Evolutionary conservation across 2,797 vertebrate genomes (phyloP).

Genomic region (Bucorvus abyssinicus): DNA sequence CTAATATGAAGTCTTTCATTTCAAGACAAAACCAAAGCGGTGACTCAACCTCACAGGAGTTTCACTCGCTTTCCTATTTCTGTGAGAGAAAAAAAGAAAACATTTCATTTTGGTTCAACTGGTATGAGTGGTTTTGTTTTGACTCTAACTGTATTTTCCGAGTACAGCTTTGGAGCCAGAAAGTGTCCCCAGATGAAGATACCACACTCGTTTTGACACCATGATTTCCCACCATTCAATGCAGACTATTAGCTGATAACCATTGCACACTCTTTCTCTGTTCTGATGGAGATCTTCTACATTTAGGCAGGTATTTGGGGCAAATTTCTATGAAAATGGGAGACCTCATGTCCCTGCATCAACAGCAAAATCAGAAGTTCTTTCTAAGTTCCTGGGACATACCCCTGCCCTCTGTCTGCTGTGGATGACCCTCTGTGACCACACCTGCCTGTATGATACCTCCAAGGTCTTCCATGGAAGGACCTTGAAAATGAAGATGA

Average conservation of each 20-base stretch:
- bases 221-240: background rate
- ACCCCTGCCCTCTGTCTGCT: background rate
- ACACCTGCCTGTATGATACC: background rate
- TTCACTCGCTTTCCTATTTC: background rate
- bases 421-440: background rate
- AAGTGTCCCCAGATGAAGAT: background rate
- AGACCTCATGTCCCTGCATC: background rate
- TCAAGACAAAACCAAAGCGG: background rate
- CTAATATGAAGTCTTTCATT: background rate
- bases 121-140: background rate
- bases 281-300: background rate
- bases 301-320: background rate
- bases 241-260: background rate
- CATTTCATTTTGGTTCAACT: background rate
- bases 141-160: background rate
- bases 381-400: background rate
- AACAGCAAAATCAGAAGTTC: background rate
- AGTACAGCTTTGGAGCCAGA: background rate
- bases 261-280: background rate
- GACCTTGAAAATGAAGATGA: background rate
- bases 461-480: background rate
- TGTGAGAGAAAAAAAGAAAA: background rate
- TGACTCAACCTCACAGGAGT: background rate
- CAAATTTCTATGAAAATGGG: background rate
- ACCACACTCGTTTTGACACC: background rate